Evolutionary conservation across 2,797 vertebrate genomes (phyloP), one percentile per base, ranked within the genome.

Genomic region (Mormyrops boulengeri): DNA sequence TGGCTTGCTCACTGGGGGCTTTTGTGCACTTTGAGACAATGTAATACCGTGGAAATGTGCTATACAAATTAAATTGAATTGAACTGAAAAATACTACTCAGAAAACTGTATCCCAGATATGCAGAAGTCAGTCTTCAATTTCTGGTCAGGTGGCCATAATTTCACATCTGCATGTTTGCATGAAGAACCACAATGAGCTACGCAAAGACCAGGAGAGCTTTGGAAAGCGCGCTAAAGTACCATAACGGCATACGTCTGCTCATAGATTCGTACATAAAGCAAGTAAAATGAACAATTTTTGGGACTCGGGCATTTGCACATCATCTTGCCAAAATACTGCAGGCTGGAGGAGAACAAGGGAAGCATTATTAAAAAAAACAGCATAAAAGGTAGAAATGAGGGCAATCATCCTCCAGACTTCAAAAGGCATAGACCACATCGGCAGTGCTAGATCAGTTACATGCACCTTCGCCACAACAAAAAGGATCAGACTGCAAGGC

Each of bases 381-480:
- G 17, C 14, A 90, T 60, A 60, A 55, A 30, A n/a, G 17, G n/a
- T 4, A 57, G 47, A 30, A 85, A 84, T 52, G 86, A 55, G 53
- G 53, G 47, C 14, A 30, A 22, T 47, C 53, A 44, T 41, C 57
- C 34, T n/a, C 2, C 38, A 55, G 82, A 38, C 80, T 69, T 88
- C 57, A 88, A 88, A 77, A 38, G 41, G 26, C 14, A 11, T 34
- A 57, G 30, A 19, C 30, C 47, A 30, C 60, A 50, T 57, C 2
- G 62, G 47, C 62, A 41, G 89, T 19, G 50, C 50, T 85, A 88
- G 88, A 88, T 88, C 88, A 77, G 88, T 77, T 77, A 50, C 60
- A 87, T 47, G 41, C 41, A 62, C 22, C 38, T 86, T 73, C 30
- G 30, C 30, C 57, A 73, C 38, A 55, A 82, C 89, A 88, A 47